Evolutionary conservation across 2,797 vertebrate species (phyloP).

Genomic region (Acanthis flammea): DNA sequence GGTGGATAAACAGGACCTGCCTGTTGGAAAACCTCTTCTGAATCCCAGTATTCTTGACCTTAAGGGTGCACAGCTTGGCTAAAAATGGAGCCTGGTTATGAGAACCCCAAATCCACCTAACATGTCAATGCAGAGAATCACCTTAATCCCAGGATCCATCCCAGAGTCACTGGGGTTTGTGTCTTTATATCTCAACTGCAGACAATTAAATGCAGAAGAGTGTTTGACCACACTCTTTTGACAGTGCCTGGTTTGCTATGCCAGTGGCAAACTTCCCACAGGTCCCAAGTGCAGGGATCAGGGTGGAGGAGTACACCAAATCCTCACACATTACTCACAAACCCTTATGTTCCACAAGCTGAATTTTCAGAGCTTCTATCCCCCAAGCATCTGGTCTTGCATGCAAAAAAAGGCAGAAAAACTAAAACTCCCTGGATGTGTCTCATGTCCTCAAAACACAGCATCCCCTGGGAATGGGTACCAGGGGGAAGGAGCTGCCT

Average conservation of each 20-base stretch:
- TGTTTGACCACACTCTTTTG: background rate
- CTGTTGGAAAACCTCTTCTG: background rate
- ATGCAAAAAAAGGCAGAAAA: background rate
- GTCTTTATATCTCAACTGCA: background rate
- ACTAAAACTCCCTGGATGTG: background rate
- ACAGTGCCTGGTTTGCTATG: background rate
- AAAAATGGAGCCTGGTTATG: background rate
- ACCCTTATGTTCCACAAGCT: background rate
- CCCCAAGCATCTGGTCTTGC: background rate
- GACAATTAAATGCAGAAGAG: background rate
- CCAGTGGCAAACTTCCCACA: background rate
- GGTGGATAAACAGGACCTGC: background rate
- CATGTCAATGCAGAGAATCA: background rate
- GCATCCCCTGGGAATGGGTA: background rate
- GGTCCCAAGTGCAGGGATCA: background rate
- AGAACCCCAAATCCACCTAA: background rate
- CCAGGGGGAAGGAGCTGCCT: background rate
- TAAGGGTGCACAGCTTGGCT: background rate
- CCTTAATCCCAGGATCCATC: background rate
- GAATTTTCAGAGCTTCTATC: background rate
- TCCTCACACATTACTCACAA: slow-evolving; percentile 16
- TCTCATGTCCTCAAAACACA: background rate
- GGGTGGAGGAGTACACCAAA: background rate
- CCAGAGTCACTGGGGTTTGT: background rate
- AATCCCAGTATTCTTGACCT: background rate